Conservation (phyloP, 2,113 vertebrate genomes). For the Tiliqua scincoides region DNA sequence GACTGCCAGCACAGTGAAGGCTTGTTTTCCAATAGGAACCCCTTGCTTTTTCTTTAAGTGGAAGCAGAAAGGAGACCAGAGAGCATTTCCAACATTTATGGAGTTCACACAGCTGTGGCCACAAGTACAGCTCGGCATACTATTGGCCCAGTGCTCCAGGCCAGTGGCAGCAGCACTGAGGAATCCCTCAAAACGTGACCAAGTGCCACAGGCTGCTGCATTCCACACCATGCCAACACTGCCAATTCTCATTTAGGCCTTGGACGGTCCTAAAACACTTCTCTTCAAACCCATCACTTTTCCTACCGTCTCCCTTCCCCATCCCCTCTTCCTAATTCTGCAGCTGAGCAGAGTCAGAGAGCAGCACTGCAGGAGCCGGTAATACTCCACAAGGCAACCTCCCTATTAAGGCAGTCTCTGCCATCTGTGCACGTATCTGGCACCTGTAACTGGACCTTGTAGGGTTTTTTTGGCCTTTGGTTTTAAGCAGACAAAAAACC, state of each 20-base stretch:
- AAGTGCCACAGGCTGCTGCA: neutral
- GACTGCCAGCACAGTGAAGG: neutral
- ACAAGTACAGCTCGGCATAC: neutral
- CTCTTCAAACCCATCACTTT: neutral
- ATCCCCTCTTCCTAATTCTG: neutral
- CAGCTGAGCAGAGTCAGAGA: neutral
- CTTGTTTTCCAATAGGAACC: neutral
- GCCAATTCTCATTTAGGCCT: neutral
- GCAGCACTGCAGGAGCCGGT: neutral
- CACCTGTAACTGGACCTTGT: too few relatives aligned
- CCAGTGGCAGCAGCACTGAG: neutral
- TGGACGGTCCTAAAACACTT: too few relatives aligned
- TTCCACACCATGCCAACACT: neutral
- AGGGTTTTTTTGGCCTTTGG: too few relatives aligned
- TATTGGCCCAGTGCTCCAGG: too few relatives aligned
- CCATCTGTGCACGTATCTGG: too few relatives aligned
- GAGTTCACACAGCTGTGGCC: neutral
- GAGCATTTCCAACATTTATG: neutral
- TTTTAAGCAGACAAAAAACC: neutral
- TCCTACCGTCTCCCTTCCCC: neutral
- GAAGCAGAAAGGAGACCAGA: neutral
- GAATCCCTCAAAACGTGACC: neutral
- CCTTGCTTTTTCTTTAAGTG: neutral
- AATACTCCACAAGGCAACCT: neutral
- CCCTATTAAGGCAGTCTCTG: too few relatives aligned